These are phyloP conservation scores for Loris lydekkerianus DNA, from an alignment of 2,797 vertebrate genomes.

Conservation along the genomic window DNA sequence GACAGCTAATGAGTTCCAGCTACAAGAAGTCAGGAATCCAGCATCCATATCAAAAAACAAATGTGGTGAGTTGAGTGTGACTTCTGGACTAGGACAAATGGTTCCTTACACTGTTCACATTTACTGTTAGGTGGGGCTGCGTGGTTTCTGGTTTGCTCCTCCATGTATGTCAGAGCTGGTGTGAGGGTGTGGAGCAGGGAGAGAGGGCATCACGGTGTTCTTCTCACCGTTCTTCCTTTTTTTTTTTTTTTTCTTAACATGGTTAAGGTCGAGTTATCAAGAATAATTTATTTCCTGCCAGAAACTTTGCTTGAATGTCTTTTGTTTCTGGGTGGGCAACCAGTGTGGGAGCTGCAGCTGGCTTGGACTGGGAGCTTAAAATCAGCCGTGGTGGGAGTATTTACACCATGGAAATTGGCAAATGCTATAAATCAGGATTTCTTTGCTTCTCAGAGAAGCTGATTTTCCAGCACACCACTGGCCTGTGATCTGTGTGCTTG, in stretches of 20 bases:
- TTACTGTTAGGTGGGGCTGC: background rate
- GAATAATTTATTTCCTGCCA: background rate
- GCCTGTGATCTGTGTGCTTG: background rate
- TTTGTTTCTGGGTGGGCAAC: background rate
- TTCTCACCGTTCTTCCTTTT: background rate
- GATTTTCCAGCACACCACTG: background rate
- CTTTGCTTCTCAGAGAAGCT: background rate
- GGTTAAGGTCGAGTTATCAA: background rate
- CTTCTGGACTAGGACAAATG: background rate
- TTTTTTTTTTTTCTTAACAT: background rate
- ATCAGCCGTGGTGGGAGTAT: too few relatives aligned
- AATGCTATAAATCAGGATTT: background rate
- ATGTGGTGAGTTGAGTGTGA: background rate
- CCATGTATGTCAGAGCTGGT: background rate
- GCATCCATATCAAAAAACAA: background rate
- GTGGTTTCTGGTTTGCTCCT: background rate
- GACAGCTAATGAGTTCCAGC: background rate
- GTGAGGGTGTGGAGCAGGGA: fast-evolving
- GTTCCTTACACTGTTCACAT: background rate
- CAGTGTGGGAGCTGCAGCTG: background rate
- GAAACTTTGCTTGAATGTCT: background rate
- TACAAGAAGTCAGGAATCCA: too few relatives aligned
- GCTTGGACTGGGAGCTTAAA: background rate
- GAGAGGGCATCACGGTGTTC: background rate
- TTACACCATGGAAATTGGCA: background rate